Evolutionary conservation across 2,888 invertebrate genomes (phyloP), one percentile per base, ranked within the genome.

Genomic region (Nowickia ferox): DNA sequence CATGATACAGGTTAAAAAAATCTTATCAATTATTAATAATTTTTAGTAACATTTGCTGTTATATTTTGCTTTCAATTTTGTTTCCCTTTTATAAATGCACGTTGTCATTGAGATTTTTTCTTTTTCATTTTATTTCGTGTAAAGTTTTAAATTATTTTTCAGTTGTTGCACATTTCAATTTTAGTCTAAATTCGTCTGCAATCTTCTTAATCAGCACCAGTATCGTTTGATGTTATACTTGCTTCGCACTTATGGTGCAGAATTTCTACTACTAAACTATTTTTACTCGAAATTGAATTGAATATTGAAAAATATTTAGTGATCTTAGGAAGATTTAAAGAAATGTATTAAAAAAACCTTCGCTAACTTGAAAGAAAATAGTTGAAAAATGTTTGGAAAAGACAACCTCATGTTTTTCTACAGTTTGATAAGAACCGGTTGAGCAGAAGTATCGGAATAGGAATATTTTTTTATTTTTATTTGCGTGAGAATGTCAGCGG

Each of bases 1-100:
- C 95, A 96, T 93, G 96, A 96, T 94, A 96, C 96, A 96, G 96
- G 96, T 96, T 95, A 94, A 89, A 90, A 63, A 51, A 65, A 63
- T 90, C 84, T 87, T 75, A 72, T 78, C 72, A 75, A 78, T 84
- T 66, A 84, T n/a, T 72, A 68, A 57, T 51, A 84, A 55, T 55
- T 87, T 86, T 84, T 59, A 82, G 48, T 66, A 74, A 74, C 42
- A 72, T 86, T 79, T 57, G 40, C 71, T 51, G 38, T 77, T 59
- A 71, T 40, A n/a, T 80, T 87, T 71, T 17, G 17, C 68, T 85
- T 80, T 55, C 3, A 38, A 19, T 61, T 72, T 68, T 69, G 72
- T 55, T 38, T n/a, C 51, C 48, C 76, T 66, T 81, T 79, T 30
- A n/a, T n/a, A 44, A 63, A 61, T 74, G 84, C 84, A 84, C 80